A percentile compares a stretch with the other conserved stretches of the same genome.
These are phyloP conservation scores for Campoletis sonorensis DNA, from an alignment of 1,140 invertebrate species.

Conservation along the genomic window DNA sequence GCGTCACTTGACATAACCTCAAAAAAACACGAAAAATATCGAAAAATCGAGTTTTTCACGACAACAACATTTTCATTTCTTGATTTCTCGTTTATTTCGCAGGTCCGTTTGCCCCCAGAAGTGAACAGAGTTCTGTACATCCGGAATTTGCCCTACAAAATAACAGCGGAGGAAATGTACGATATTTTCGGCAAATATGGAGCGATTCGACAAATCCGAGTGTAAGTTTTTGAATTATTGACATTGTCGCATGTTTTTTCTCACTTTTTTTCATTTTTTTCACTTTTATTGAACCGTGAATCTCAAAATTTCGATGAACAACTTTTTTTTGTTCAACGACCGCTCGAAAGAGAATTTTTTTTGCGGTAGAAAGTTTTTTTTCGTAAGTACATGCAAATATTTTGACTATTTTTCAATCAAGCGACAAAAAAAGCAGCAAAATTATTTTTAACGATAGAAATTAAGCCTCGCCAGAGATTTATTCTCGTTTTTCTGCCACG, in stretches of 20 bases:
- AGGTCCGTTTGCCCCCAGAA: slow-evolving; percentile 98
- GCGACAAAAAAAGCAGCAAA: no score
- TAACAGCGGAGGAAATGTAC: slow-evolving; percentile 99
- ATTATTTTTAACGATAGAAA: neutral
- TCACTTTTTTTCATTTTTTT: no score
- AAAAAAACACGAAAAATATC: neutral
- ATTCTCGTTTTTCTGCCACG: slow-evolving; percentile 50
- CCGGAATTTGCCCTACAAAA: slow-evolving; percentile 99
- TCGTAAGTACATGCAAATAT: no score
- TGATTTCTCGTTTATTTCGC: slow-evolving; percentile 63
- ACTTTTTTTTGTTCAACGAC: no score
- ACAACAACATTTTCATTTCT: neutral
- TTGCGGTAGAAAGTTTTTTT: no score
- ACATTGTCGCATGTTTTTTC: no score
- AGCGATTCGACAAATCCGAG: slow-evolving; percentile 98
- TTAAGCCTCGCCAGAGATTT: slow-evolving; percentile 15
- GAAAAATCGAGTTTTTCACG: neutral
- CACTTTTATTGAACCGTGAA: no score
- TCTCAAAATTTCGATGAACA: no score
- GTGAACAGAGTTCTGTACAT: slow-evolving; percentile 98
- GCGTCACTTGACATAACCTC: slow-evolving; percentile 32
- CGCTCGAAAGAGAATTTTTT: no score
- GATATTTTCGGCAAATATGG: slow-evolving; percentile 99
- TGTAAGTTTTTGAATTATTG: slow-evolving; percentile 83
- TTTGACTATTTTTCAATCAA: no score